Base-by-base conservation (phyloP, 2,888 invertebrate genomes). In the Troglohyphantes excavatus region DNA sequence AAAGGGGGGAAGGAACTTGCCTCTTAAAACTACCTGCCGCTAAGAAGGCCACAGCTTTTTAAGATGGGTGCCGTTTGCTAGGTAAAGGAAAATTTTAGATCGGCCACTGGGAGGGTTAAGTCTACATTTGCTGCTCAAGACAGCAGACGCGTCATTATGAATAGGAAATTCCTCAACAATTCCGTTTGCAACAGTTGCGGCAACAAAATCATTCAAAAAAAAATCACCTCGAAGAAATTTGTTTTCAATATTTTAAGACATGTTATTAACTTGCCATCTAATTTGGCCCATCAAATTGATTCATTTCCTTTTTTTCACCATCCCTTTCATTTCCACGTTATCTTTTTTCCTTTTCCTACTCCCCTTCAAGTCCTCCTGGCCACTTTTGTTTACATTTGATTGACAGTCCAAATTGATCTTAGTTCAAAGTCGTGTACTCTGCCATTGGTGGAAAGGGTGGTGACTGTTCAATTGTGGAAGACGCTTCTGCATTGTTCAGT, bases 371-470 rank as follows among this genome's bases (percentile, higher is more conserved):
- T 84, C 73, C 63, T 63, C 72, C 39, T 26, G 61, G 21, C 39
- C 61, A 83, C 72, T 84, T 84, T 76, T 75, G 84, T 84, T 75
- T 84, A 65, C 65, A 29, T 65, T 53, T 84, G 84, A 84, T 84
- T 84, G 84, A 84, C 84, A 84, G 84, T 67, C 75, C 67, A 84
- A 84, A 84, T 75, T 84, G 84, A 76, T 53, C 67, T 67, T 84
- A 33, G 43, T 75, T 17, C 39, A 7, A 13, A 7, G 39, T 39
- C 53, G 53, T 53, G 53, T 72, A 63, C 23, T 43, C 21, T 53
- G 23, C 63, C 61, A 83, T 83, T 73, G 72, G 72, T 26, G 73
- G 53, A 39, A 53, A 53, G 84, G 39, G 43, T 84, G 84, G 75
- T 67, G 84, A 84, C 67, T 84, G 67, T 39, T 75, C 84, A 84